phyloP scores from a whole-genome alignment of 2,797 vertebrate species.

The Cetoscarus ocellatus region DNA sequence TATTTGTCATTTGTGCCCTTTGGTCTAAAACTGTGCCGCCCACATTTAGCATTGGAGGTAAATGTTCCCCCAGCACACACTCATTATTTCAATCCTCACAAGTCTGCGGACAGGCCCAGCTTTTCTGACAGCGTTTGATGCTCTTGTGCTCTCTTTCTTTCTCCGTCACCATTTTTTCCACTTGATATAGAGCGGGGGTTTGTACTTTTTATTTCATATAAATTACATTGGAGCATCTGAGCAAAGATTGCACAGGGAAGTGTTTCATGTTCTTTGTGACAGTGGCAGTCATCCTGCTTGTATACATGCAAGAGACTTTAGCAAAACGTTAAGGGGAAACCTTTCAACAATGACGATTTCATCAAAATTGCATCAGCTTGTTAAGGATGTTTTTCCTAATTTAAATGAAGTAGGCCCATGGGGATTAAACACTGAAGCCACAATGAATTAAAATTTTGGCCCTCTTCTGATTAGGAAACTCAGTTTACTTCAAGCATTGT shows the following conservation, averaged over 20 bases:
- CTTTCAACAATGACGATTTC: constrained; percentile 27
- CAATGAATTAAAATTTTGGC: constrained; percentile 6
- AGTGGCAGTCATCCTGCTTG: neutral
- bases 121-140: constrained; percentile 73
- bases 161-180: constrained; percentile 43
- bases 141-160: constrained; percentile 42
- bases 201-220: neutral
- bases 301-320: constrained; percentile 23
- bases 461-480: constrained; percentile 9
- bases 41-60: constrained; percentile 68
- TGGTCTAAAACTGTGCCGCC: constrained; percentile 49
- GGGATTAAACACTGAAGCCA: constrained; percentile 20
- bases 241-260: constrained; percentile 11
- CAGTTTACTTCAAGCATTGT: constrained; percentile 37
- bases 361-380: constrained; percentile 36
- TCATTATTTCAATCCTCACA: constrained; percentile 80
- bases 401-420: constrained; percentile 19
- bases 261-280: constrained; percentile 4
- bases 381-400: constrained; percentile 12
- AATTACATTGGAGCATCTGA: neutral
- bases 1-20: constrained; percentile 49
- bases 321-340: constrained; percentile 30
- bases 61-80: constrained; percentile 65
- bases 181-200: constrained; percentile 21
- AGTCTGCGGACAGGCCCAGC: constrained; percentile 65